Conservation (phyloP, 2,797 vertebrate species). For the Sebastes kiyomatsui region DNA sequence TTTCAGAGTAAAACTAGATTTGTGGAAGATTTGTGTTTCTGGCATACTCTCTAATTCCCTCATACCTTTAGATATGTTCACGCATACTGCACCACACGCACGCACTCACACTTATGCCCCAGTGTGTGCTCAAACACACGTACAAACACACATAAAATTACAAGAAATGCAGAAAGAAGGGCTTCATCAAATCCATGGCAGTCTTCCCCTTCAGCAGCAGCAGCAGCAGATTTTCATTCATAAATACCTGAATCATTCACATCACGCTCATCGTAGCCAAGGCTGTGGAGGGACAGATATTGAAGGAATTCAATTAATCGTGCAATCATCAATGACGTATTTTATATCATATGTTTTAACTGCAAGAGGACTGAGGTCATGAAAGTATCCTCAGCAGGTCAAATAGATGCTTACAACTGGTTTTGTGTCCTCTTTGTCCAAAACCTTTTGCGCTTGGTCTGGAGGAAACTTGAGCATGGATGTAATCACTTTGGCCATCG, state of each 20-base stretch:
- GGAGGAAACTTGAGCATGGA: conserved; percentile 95
- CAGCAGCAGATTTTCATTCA: conserved; percentile 67
- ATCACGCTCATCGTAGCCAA: conserved; percentile 79
- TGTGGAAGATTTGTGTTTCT: conserved; percentile 68
- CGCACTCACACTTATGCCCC: conserved; percentile 2
- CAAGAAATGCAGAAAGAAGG: conserved; percentile 56
- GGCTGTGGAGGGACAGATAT: conserved; percentile 64
- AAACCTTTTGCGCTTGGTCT: conserved; percentile 93
- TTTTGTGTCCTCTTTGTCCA: conserved; percentile 94
- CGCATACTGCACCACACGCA: conserved; percentile 11
- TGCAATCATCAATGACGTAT: neutral
- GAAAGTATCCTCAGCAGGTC: neutral
- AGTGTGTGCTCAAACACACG: neutral
- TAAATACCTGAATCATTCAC: conserved; percentile 26
- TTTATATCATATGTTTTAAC: neutral
- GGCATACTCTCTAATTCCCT: conserved; percentile 66
- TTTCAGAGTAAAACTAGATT: conserved; percentile 58
- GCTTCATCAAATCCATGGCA: conserved; percentile 61
- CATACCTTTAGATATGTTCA: conserved; percentile 52
- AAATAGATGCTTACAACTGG: conserved; percentile 82
- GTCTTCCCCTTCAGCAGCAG: conserved; percentile 68
- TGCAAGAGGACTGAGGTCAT: neutral
- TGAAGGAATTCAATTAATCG: neutral
- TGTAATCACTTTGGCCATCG: conserved; percentile 99
- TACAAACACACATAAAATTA: conserved; percentile 31